Percentiles rank a stretch among this genome's conserved stretches.
These are phyloP conservation scores for Tuberolachnus salignus DNA, from an alignment of 2,888 invertebrate genomes.

Conservation along the genomic window DNA sequence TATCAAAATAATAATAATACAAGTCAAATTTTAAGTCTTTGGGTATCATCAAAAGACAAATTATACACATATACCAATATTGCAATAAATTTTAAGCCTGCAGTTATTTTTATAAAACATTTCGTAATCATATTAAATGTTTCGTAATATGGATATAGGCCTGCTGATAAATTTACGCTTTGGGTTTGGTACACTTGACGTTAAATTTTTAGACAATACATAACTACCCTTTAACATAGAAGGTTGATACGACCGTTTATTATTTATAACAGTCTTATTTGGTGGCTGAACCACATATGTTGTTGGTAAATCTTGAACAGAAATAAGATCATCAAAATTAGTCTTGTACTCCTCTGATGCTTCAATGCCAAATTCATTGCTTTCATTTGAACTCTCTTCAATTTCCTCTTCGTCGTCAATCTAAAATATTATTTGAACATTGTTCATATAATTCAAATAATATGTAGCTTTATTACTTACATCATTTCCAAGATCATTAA, in stretches of 20 bases:
- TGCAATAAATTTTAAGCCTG: constrained; percentile 24
- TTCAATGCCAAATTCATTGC: constrained; percentile 46
- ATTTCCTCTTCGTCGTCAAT: constrained; percentile 48
- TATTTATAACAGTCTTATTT: constrained; percentile 50
- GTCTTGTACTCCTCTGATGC: constrained; percentile 51
- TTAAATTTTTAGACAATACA: constrained; percentile 47
- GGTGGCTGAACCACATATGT: constrained; percentile 44
- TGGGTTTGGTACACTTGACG: constrained; percentile 41
- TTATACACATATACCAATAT: constrained; percentile 22
- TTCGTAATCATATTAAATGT: constrained; percentile 16
- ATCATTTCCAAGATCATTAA: constrained; percentile 49
- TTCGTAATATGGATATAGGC: constrained; percentile 51
- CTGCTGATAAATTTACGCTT: constrained; percentile 52
- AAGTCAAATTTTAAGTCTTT: neutral
- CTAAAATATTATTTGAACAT: constrained; percentile 12
- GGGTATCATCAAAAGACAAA: constrained; percentile 19
- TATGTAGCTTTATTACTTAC: constrained; percentile 3
- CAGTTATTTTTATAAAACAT: constrained; percentile 28
- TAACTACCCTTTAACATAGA: constrained; percentile 49
- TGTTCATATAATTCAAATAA: neutral
- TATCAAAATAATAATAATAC: neutral
- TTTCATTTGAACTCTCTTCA: constrained; percentile 50
- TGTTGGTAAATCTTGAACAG: constrained; percentile 47
- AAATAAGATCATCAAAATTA: constrained; percentile 52
- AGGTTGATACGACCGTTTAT: constrained; percentile 43